A percentile compares a stretch with the other conserved stretches of the same genome.
Conservation (phyloP, 1,140 invertebrate species). For the Drosophila nebulosa region DNA sequence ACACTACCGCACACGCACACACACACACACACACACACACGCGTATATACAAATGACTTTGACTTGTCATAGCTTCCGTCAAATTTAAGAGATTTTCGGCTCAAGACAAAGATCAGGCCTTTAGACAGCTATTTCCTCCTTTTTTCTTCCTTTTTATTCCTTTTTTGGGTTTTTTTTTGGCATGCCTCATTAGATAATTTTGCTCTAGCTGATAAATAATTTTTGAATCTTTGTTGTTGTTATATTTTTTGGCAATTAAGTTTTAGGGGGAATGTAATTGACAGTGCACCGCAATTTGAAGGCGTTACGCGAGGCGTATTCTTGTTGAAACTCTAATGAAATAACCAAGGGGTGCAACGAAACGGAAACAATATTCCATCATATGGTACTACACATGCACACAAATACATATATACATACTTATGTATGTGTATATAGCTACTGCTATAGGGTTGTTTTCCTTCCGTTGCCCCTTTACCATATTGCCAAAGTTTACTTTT, state of each 20-base stretch:
- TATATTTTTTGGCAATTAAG: constrained; percentile 49
- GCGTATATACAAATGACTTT: constrained; percentile 57
- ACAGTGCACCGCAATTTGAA: constrained; percentile 48
- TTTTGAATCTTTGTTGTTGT: constrained; percentile 18
- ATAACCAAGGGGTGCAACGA: constrained; percentile 53
- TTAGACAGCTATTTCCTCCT: background rate
- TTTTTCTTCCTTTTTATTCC: background rate
- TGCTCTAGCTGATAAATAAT: constrained; percentile 58
- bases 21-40: constrained; percentile 13
- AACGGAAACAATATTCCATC: background rate
- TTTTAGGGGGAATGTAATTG: constrained; percentile 67
- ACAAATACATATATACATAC: background rate
- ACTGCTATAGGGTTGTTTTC: constrained; percentile 24
- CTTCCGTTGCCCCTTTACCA: constrained; percentile 26
- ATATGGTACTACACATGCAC: no score
- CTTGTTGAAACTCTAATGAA: constrained; percentile 53
- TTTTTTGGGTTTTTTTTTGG: background rate
- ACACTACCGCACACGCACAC: constrained; percentile 19
- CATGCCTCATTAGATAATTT: background rate
- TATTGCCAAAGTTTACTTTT: constrained; percentile 41
- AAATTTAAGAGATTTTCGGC: constrained; percentile 65
- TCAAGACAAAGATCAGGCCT: constrained; percentile 28
- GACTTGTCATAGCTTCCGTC: constrained; percentile 75
- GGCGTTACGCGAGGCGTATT: background rate
- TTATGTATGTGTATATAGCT: background rate